Evolutionary conservation across 2,888 invertebrate genomes (phyloP), one percentile per base, ranked within the genome.

Genomic region (Eulithis prunata): DNA sequence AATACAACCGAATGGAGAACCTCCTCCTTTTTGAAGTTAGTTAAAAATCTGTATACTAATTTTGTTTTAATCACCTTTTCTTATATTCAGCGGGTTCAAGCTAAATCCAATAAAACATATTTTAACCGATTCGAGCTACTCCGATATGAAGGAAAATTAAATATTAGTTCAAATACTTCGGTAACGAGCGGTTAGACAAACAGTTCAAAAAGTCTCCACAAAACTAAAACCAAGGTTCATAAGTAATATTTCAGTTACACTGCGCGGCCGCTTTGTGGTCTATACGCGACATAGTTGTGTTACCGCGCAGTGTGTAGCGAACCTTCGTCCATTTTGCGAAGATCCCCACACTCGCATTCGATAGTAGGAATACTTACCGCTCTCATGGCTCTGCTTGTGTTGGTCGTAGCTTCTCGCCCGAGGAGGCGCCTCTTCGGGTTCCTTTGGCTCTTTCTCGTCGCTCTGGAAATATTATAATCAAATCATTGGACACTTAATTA

Each of bases 401-500:
- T 93, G 93, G 82, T 93, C 93, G 82, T 93, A 91, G 75, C 92
- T 93, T 47, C 93, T 87, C 2, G 93, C 93, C 1, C 93, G 87
- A 0, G 93, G 92, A 53, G 87, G 88, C 0, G 86, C 86, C 60
- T 91, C 91, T 49, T 88, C 90, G 0, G 68, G 65, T 4, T 89
- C 89, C 66, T 91, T 90, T 0, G 80, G 66, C 53, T 88, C 89
- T 70, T 90, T 90, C 66, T 91, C 90, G 71, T 90, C 90, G 49
- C 82, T 80, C 92, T 92, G 66, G 0, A 72, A 68, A 8, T 59
- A 12, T 32, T 32, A 32, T 4, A 0, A 32, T 32, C 32, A 32
- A 32, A 32, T 32, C 32, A 32, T 4, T 32, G 6, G 32, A 32
- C 21, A 21, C 4, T 3, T 0, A 32, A 32, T 32, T 32, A 32